These are phyloP conservation scores for Leucosticte australis DNA, from an alignment of 2,113 vertebrate genomes.

Conservation along the genomic window DNA sequence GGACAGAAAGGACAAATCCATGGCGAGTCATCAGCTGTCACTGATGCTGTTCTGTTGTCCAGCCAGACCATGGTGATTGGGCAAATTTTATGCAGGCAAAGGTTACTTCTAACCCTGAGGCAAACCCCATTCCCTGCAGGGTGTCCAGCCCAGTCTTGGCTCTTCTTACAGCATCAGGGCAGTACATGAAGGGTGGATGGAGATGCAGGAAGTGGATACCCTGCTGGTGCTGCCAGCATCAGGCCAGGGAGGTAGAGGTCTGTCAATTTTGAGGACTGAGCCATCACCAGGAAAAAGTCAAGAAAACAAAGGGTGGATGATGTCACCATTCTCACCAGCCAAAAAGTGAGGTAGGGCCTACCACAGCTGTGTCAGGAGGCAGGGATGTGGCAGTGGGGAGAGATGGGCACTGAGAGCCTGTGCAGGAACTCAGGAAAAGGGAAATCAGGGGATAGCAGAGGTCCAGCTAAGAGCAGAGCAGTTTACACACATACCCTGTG, in stretches of 20 bases:
- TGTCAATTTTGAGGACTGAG: accelerated
- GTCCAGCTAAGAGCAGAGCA: not conserved
- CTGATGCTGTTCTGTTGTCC: not conserved
- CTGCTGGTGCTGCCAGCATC: not conserved
- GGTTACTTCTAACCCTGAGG: not conserved
- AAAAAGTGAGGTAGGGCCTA: not conserved
- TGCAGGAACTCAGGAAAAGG: not conserved
- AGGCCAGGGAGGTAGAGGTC: not conserved
- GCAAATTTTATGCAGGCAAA: not conserved
- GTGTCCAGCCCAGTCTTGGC: not conserved
- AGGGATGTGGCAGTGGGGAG: not conserved
- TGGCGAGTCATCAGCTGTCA: accelerated
- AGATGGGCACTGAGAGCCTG: accelerated
- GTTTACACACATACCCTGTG: not conserved
- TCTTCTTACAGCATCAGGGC: not conserved
- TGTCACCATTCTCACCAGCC: not conserved
- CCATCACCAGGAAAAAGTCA: not conserved
- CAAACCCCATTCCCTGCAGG: not conserved
- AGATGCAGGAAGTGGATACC: not conserved
- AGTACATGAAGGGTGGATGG: not conserved
- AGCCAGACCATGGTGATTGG: accelerated
- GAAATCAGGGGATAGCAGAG: not conserved
- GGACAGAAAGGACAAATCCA: not conserved
- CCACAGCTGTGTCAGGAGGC: not conserved
- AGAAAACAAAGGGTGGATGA: not conserved